Conservation (phyloP, 2,113 vertebrate genomes). For the Bothrops jararaca region DNA sequence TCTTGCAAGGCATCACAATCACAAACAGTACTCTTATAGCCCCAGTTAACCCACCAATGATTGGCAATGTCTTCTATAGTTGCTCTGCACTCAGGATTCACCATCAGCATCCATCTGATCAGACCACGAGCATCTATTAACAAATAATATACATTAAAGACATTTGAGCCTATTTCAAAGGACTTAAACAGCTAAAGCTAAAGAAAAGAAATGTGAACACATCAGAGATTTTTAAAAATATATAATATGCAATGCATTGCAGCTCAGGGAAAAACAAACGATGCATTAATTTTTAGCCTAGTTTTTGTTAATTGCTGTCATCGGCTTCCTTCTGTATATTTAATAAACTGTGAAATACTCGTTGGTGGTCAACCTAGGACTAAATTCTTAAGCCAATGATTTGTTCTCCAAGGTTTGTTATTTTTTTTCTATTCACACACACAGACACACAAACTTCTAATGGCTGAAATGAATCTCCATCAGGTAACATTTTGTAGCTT, state of each 20-base stretch:
- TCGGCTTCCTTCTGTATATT: neutral
- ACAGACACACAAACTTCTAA: neutral
- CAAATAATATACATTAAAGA: constrained; percentile 15
- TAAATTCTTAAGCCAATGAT: neutral
- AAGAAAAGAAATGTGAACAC: too few relatives aligned
- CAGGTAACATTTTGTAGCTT: neutral
- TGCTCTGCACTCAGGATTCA: constrained; percentile 94
- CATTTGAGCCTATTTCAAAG: neutral
- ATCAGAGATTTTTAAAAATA: too few relatives aligned
- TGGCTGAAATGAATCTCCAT: neutral
- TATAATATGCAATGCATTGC: too few relatives aligned
- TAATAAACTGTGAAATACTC: neutral
- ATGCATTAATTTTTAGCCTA: neutral
- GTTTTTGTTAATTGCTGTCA: neutral
- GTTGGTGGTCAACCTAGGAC: constrained; percentile 27
- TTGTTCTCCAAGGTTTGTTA: neutral
- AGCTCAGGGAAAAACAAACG: too few relatives aligned
- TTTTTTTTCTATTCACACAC: neutral
- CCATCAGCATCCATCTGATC: constrained; percentile 99
- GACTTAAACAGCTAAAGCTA: too few relatives aligned
- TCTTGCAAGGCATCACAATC: constrained; percentile 87
- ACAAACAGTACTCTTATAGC: constrained; percentile 94
- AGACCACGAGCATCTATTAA: constrained; percentile 90
- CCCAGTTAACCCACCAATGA: constrained; percentile 99
- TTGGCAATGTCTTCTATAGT: constrained; percentile 97